phyloP scores from a whole-genome alignment of 2,797 vertebrate species.

The Acestrorhynchus altus region DNA sequence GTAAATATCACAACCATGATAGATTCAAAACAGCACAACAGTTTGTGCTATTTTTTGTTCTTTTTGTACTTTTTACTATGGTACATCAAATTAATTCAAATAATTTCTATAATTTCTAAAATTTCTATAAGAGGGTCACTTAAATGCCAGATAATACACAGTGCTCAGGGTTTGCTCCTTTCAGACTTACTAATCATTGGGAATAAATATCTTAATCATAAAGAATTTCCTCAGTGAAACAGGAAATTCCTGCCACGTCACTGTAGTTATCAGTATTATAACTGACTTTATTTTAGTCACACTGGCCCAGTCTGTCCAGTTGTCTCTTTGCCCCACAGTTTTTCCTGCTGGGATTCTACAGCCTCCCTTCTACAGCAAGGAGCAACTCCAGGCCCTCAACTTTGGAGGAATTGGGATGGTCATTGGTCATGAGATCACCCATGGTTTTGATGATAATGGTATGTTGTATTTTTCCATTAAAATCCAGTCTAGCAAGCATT shows the following conservation, averaged over 20 bases:
- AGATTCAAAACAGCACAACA: too few relatives aligned
- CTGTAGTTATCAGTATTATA: not conserved
- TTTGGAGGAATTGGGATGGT: constrained; percentile 97
- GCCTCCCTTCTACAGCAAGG: constrained; percentile 94
- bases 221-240: not conserved
- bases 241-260: not conserved
- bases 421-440: constrained; percentile 95
- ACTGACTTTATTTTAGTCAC: not conserved
- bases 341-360: constrained; percentile 96
- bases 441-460: constrained; percentile 95
- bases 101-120: too few relatives aligned
- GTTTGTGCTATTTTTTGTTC: too few relatives aligned
- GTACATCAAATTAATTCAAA: too few relatives aligned
- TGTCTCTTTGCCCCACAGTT: constrained; percentile 71
- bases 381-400: constrained; percentile 93
- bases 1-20: too few relatives aligned
- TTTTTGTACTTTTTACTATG: too few relatives aligned
- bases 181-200: too few relatives aligned
- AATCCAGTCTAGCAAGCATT: not conserved
- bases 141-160: too few relatives aligned
- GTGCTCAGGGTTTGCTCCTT: too few relatives aligned
- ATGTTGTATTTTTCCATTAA: too few relatives aligned
- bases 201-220: too few relatives aligned
- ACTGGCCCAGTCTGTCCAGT: not conserved
- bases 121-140: too few relatives aligned